Evolutionary conservation across 1,140 invertebrate species (phyloP).

Genomic region (Bombus sylvicola): DNA sequence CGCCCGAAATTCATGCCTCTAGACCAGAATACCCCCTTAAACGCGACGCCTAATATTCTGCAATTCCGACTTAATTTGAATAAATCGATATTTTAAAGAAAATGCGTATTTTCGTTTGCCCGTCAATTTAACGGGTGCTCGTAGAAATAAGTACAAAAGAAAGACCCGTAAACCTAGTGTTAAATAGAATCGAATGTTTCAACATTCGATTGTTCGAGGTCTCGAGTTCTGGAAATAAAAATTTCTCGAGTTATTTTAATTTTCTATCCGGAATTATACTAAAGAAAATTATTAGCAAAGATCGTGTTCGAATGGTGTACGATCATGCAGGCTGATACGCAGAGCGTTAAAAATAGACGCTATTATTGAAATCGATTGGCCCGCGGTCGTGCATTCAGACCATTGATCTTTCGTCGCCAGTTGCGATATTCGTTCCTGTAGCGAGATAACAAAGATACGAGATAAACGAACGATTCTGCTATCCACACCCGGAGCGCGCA

Average conservation of each 20-base stretch:
- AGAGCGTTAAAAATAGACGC: conserved; percentile 45
- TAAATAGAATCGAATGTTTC: neutral
- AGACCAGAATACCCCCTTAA: too few relatives aligned
- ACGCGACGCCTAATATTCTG: too few relatives aligned
- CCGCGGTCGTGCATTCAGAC: conserved; percentile 24
- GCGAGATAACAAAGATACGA: conserved; percentile 46
- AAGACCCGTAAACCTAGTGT: too few relatives aligned
- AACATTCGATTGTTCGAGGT: neutral
- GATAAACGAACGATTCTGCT: conserved; percentile 15
- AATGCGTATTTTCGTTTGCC: too few relatives aligned
- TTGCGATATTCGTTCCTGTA: conserved; percentile 33
- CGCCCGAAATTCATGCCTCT: too few relatives aligned
- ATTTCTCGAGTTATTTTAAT: rapidly evolving
- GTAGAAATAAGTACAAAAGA: too few relatives aligned
- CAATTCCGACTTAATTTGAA: too few relatives aligned
- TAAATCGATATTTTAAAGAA: too few relatives aligned
- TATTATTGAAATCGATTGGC: conserved; percentile 50
- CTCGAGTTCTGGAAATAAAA: neutral
- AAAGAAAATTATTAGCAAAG: neutral
- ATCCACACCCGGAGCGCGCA: neutral
- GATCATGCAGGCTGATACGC: neutral
- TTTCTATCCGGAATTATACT: neutral
- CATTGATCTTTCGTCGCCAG: conserved; percentile 38
- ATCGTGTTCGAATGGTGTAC: neutral
- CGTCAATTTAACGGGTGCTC: too few relatives aligned